Evolutionary conservation across 2,797 vertebrate genomes (phyloP), one percentile per base, ranked within the genome.

Genomic region (Cyprinodon diabolis): DNA sequence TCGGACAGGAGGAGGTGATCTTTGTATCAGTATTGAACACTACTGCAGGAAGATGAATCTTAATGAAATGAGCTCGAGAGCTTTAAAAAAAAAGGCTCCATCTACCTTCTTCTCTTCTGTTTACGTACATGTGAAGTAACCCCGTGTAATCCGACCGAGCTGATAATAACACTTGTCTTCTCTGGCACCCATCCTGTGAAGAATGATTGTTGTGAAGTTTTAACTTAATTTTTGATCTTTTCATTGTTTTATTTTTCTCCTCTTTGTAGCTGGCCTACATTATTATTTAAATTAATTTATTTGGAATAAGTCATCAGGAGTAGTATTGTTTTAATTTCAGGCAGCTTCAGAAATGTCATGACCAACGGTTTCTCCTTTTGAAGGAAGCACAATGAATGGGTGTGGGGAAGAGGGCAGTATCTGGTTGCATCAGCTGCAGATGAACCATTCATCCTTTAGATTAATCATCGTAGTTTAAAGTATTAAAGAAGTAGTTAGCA

Each of bases 221-320:
- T 95, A 93, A 93, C 95, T 96, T 93, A 92, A 14, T 47, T 91
- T 91, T 81, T 89, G 83, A 86, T 88, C 72, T 87, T 79, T 91
- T 86, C 86, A 85, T 90, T 76, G 35, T 63, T 85, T 82, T 92
- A 87, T 85, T 85, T 90, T 69, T 52, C 12, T 91, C 87, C 94
- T 90, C 93, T 96, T 96, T 95, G 98, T 99, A 98, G 98, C 98
- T 97, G 98, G 98, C 95, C 98, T 99, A 99, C 98, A 97, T 89
- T 86, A 94, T 95, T 89, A 94, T 94, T 87, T 77, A 82, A 43
- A 90, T 96, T 99, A 98, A 98, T 96, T 98, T 98, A 97, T 97
- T 95, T 90, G 91, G 90, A 95, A 96, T 93, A 93, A 93, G 86
- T 93, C 94, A 90, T 93, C 88, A 84, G 91, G 93, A 95, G 91